Percentiles rank a stretch among this genome's conserved stretches.
Evolutionary conservation across 2,888 invertebrate genomes (phyloP).

Genomic region (Lasioglossum marginatum): DNA sequence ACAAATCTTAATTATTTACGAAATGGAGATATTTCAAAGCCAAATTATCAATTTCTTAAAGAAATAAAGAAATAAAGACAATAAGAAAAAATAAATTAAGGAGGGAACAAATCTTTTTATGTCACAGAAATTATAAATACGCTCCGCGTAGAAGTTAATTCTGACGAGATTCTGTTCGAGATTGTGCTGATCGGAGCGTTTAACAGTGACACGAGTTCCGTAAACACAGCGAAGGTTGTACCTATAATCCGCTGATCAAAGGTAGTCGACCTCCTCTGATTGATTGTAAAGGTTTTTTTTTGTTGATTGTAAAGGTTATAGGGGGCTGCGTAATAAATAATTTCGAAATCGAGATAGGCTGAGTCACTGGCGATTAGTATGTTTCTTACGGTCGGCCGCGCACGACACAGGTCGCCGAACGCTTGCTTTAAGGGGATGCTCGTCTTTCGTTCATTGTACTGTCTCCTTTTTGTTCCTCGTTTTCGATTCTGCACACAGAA

Average conservation of each 20-base stretch:
- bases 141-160: neutral
- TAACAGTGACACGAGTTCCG: neutral
- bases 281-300: conserved; percentile 1
- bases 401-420: neutral
- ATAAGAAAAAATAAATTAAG: no score
- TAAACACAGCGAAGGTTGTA: neutral
- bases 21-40: no score
- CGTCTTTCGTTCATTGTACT: neutral
- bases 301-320: neutral
- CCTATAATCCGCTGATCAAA: neutral
- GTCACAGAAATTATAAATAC: neutral
- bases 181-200: neutral
- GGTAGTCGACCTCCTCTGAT: neutral
- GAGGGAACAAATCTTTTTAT: neutral
- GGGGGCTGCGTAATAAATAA: conserved; percentile 4
- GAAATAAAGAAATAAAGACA: no score
- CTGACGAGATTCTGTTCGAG: neutral
- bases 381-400: neutral
- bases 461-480: neutral
- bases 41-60: no score
- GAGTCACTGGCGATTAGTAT: neutral
- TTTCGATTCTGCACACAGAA: neutral
- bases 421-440: neutral
- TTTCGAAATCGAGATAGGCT: neutral
- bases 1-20: no score